Conservation (phyloP, 1,140 invertebrate genomes). For the Magallana gigas region DNA sequence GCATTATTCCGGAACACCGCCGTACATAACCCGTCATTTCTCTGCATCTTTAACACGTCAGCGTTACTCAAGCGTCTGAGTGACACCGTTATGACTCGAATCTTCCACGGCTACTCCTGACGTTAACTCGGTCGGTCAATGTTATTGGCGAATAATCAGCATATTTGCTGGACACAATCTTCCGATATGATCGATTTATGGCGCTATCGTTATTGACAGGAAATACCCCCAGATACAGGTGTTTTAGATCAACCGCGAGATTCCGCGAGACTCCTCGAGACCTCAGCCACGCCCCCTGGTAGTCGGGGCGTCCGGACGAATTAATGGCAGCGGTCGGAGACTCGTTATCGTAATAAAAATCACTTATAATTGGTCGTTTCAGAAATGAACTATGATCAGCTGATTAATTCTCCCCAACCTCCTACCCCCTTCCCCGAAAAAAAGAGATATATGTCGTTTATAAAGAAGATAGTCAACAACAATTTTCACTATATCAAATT, state of each 20-base stretch:
- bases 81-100: not conserved
- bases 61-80: not conserved
- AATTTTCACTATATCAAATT: no score
- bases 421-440: no score
- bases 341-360: no score
- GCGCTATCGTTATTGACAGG: not conserved
- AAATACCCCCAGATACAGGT: conserved; percentile 9
- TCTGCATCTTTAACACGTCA: not conserved
- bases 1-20: no score
- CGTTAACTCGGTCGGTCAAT: not conserved
- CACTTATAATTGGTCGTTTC: no score
- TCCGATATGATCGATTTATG: not conserved
- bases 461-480: no score
- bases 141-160: conserved; percentile 16
- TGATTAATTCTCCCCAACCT: no score
- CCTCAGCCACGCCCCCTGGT: not conserved
- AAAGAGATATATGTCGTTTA: no score
- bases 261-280: not conserved
- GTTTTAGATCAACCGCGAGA: conserved; percentile 27
- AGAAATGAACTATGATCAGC: no score
- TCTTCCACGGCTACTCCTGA: not conserved
- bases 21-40: not conserved
- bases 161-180: conserved; percentile 1
- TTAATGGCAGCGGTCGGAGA: not conserved
- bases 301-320: not conserved